A percentile compares a stretch with the other conserved stretches of the same genome.
phyloP scores from a whole-genome alignment of 2,888 invertebrate genomes.

The Achlya flavicornis region DNA sequence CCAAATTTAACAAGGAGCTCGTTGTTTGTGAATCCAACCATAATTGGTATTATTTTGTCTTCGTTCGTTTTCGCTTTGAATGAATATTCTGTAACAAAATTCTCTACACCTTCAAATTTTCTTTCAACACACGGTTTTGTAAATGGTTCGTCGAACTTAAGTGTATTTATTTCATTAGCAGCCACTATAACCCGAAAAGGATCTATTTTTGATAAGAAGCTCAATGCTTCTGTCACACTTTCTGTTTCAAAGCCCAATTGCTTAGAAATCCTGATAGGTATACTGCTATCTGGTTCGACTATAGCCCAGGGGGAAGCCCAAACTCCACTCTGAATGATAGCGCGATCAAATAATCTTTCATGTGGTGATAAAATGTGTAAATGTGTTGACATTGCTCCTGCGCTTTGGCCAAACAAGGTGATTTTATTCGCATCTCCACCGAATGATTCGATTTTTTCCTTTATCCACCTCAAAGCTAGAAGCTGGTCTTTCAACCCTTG shows the following conservation, averaged over 20 bases:
- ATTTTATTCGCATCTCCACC: conserved; percentile 18
- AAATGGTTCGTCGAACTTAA: no score
- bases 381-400: conserved; percentile 40
- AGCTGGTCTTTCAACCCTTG: conserved; percentile 50
- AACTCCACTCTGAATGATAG: conserved; percentile 46
- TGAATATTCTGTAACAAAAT: conserved; percentile 29
- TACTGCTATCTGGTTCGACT: conserved; percentile 28
- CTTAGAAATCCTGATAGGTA: conserved; percentile 37
- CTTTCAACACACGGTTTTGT: conserved; percentile 32
- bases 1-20: conserved; percentile 28
- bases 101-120: conserved; percentile 22
- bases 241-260: conserved; percentile 40
- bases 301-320: conserved; percentile 29
- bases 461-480: no score
- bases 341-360: conserved; percentile 40
- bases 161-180: conserved; percentile 15
- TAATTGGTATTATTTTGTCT: conserved; percentile 22
- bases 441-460: no score
- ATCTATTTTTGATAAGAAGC: conserved; percentile 30
- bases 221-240: conserved; percentile 37
- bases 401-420: conserved; percentile 45
- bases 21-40: conserved; percentile 28
- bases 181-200: conserved; percentile 24
- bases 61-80: conserved; percentile 23
- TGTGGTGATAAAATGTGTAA: conserved; percentile 38